These are phyloP conservation scores for Enteromius thamalakanensis DNA, from an alignment of 2,797 vertebrate genomes.

Conservation along the genomic window DNA sequence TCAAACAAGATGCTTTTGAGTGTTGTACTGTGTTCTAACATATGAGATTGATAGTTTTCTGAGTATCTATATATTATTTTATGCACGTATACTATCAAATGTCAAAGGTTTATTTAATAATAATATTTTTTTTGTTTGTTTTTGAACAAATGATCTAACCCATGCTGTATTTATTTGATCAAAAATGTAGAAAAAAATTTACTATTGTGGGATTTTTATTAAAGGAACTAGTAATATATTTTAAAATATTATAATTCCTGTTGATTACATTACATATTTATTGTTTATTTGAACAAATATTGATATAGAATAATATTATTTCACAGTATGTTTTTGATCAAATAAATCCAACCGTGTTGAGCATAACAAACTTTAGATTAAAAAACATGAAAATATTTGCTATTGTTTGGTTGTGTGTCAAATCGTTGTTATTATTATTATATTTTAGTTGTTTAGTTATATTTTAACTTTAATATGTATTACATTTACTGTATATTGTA, in stretches of 20 bases:
- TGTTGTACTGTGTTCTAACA: neutral
- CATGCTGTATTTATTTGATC: neutral
- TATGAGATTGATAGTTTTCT: neutral
- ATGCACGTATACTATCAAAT: neutral
- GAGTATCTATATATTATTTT: neutral
- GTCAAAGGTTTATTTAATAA: neutral
- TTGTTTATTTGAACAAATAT: neutral
- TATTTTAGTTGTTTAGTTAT: neutral
- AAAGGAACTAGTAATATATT: neutral
- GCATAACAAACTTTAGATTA: neutral
- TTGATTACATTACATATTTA: neutral
- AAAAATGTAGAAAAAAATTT: neutral
- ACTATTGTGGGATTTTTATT: neutral
- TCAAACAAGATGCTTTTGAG: constrained; percentile 20
- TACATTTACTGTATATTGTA: too few species aligned
- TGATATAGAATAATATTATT: neutral
- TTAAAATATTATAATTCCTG: neutral
- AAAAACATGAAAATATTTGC: neutral
- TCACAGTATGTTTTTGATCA: neutral
- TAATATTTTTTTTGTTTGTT: neutral
- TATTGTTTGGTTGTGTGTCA: neutral
- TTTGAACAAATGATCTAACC: neutral
- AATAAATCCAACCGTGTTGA: neutral
- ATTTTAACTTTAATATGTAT: too few species aligned
- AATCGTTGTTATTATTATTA: neutral